Evolutionary conservation across 2,797 vertebrate genomes (phyloP), one percentile per base, ranked within the genome.

Genomic region (Poecilia picta): DNA sequence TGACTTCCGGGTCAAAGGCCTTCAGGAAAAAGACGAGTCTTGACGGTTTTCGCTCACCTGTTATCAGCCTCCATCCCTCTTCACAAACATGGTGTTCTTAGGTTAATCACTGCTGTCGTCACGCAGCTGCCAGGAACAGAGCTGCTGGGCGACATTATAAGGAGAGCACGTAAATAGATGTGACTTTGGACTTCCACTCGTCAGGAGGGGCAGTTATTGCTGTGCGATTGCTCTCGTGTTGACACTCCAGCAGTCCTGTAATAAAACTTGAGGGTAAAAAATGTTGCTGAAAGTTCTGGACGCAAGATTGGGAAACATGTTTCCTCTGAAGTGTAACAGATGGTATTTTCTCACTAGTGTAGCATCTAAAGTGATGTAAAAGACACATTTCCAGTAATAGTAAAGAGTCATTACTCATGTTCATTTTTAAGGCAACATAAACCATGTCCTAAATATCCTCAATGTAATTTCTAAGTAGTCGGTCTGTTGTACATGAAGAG

Each of bases 131-230:
- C 84, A 23, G 86, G 83, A 90, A 90, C 55, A 57, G 36, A 72
- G 23, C 33, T 10, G 74, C n/a, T 76, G 74, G 81, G 83, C 79
- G 46, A 55, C 72, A 77, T 72, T 46, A 25, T n/a, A 28, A 45
- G 75, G 49, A 74, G 79, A 53, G 64, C 39, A 5, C 43, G 70
- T 90, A 46, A 83, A 46, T 18, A 25, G 57, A 33, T 51, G 77
- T 77, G 88, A 93, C 94, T 94, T 94, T 94, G 94, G 91, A 94
- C 94, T 84, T 77, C 0, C 47, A 33, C 78, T 81, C 45, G 75
- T 47, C 25, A 74, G 23, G 43, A 68, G 55, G 53, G 55, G 59
- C 71, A 73, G 47, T 90, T 89, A 84, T 81, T 79, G 62, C 73
- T 43, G 39, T 59, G 43, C 75, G 55, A 80, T 88, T 49, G 25